Conservation (phyloP, 2,888 invertebrate genomes). For the Drosophila formosana region DNA sequence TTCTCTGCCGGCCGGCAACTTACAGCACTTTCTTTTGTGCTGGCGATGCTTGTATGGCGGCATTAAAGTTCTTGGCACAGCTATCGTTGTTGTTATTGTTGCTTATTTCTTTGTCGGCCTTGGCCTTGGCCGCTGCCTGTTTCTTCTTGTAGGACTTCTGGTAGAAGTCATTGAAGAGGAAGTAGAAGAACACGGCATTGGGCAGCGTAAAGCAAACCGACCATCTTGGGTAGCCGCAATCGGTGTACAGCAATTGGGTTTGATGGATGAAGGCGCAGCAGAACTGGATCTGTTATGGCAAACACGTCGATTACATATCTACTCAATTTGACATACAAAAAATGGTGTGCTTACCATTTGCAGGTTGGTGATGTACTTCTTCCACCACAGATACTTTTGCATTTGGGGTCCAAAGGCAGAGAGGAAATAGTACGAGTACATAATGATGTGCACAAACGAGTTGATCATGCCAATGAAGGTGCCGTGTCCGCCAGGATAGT, state of each 20-base stretch:
- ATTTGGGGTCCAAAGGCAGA: constrained; percentile 95
- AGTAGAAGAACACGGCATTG: constrained; percentile 96
- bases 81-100: constrained; percentile 76
- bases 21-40: constrained; percentile 66
- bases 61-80: constrained; percentile 74
- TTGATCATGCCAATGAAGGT: constrained; percentile 94
- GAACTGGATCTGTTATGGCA: constrained; percentile 91
- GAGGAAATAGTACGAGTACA: constrained; percentile 96
- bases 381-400: constrained; percentile 97
- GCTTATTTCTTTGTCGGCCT: constrained; percentile 50
- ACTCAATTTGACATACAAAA: not conserved
- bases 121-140: constrained; percentile 76
- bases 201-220: constrained; percentile 93
- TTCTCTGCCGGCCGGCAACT: constrained; percentile 14
- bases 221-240: constrained; percentile 95
- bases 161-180: constrained; percentile 96
- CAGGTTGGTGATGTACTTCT: constrained; percentile 94
- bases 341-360: constrained; percentile 90
- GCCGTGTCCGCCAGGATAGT: constrained; percentile 94
- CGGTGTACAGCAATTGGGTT: constrained; percentile 92
- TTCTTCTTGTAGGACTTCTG: constrained; percentile 89
- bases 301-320: not conserved
- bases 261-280: constrained; percentile 94
- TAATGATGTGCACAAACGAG: constrained; percentile 97
- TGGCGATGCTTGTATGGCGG: constrained; percentile 39